Percentiles rank a stretch among this genome's conserved stretches.
Evolutionary conservation across 2,113 vertebrate genomes (phyloP).

Genomic region (Nematolebias whitei): DNA sequence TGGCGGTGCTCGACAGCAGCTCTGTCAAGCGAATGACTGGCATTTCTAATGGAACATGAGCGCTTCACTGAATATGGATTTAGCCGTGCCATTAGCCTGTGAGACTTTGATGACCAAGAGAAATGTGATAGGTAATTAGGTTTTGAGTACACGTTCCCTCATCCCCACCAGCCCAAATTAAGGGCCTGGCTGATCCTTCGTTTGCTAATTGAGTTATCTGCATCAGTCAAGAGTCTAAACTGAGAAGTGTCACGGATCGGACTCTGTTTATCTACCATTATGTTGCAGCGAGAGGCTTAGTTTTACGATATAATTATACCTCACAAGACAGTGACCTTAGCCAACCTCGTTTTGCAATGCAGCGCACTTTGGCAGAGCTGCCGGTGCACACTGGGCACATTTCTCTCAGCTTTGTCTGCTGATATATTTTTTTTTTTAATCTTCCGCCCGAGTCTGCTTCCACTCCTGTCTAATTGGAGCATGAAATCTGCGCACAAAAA

Average conservation of each 20-base stretch:
- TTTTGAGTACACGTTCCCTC: constrained; percentile 71
- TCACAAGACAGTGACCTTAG: constrained; percentile 61
- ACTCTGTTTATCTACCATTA: constrained; percentile 78
- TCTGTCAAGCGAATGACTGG: constrained; percentile 67
- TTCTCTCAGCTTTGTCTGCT: constrained; percentile 38
- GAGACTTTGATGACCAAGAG: constrained; percentile 65
- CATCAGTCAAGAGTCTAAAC: constrained; percentile 70
- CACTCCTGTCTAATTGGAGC: constrained; percentile 56
- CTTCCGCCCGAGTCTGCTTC: constrained; percentile 33
- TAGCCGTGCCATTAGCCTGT: constrained; percentile 46
- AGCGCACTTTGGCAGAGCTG: constrained; percentile 53
- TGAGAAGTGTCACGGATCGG: constrained; percentile 74
- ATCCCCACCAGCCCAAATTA: constrained; percentile 77
- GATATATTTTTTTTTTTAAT: constrained; percentile 18
- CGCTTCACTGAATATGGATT: constrained; percentile 57
- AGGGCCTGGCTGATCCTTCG: constrained; percentile 59
- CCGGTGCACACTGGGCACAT: constrained; percentile 45
- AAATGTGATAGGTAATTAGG: constrained; percentile 78
- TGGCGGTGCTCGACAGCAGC: constrained; percentile 61
- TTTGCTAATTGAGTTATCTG: constrained; percentile 79
- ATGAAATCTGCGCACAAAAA: constrained; percentile 55
- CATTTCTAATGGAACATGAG: constrained; percentile 68
- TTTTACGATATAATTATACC: constrained; percentile 79
- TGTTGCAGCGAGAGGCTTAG: constrained; percentile 66
- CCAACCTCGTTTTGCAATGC: constrained; percentile 59